These are phyloP conservation scores for Calephelis virginiensis DNA, from an alignment of 1,140 invertebrate species.

Conservation along the genomic window DNA sequence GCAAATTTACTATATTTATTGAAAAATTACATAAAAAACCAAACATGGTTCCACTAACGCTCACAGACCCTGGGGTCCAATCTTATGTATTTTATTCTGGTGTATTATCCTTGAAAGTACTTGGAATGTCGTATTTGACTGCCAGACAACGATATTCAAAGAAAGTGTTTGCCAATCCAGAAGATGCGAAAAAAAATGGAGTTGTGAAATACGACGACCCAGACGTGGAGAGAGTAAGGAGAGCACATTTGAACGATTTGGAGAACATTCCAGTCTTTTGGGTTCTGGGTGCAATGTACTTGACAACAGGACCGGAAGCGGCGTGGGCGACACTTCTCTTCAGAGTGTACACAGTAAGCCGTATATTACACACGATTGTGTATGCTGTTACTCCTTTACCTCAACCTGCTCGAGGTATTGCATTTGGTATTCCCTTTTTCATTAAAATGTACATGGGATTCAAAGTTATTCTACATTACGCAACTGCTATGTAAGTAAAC, in stretches of 20 bases:
- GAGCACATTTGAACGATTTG: conserved; percentile 87
- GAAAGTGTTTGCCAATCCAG: conserved; percentile 60
- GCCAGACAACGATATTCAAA: conserved; percentile 63
- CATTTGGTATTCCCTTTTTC: conserved; percentile 42
- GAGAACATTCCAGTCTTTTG: conserved; percentile 87
- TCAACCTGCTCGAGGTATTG: conserved; percentile 49
- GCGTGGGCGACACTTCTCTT: conserved; percentile 79
- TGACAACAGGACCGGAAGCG: conserved; percentile 79
- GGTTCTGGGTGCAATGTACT: conserved; percentile 81
- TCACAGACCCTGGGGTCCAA: conserved; percentile 65
- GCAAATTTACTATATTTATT: background rate
- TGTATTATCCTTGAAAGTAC: conserved; percentile 78
- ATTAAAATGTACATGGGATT: conserved; percentile 59
- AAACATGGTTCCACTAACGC: conserved; percentile 40
- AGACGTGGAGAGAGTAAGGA: conserved; percentile 77
- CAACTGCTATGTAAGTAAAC: conserved; percentile 40
- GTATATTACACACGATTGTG: conserved; percentile 83
- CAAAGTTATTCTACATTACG: conserved; percentile 46
- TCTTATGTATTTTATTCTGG: conserved; percentile 76
- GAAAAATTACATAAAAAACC: background rate
- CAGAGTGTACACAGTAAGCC: conserved; percentile 79
- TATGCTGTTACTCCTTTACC: conserved; percentile 76
- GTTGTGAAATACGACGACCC: conserved; percentile 73
- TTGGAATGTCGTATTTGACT: conserved; percentile 77
- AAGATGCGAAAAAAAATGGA: conserved; percentile 50